Evolutionary conservation across 2,888 invertebrate species (phyloP), one percentile per base, ranked within the genome.

Genomic region (Cetonia aurata): DNA sequence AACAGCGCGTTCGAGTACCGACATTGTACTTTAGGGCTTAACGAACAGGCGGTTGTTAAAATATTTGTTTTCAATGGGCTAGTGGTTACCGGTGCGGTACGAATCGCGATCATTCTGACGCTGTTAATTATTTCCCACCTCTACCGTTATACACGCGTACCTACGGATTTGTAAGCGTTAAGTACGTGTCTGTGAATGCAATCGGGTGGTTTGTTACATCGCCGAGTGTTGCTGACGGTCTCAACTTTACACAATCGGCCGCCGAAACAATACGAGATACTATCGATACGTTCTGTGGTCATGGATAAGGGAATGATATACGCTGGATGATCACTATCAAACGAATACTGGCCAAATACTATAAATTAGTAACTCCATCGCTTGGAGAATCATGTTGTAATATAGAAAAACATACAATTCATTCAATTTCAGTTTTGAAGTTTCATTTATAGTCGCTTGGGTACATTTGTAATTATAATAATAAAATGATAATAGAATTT

Each of bases 1-100:
- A 62, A 62, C 62, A 62, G 48, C 37, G 10, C 60, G 77, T 80
- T 78, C 78, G 80, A 82, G 80, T 82, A 81, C 79, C 80, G 82
- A 81, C 81, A 82, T 82, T 76, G 78, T 74, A 77, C 77, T 76
- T 15, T 62, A 25, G 57, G 68, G 62, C 75, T 76, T 80, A 80
- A 79, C 79, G 80, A 81, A 80, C 77, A 69, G 79, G 79, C 79
- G 76, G 79, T 81, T 80, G 77, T 78, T 78, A 77, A 77, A 77
- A 77, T 76, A 76, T 75, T 78, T 77, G 77, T 77, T 77, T 77
- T 79, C 78, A 79, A 79, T 79, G 75, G 73, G 75, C 72, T 72
- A 53, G 55, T 31, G 50, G 48, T 76, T 74, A 74, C 75, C 75
- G 76, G 76, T 71, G 68, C 72, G 75, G 73, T 73, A 13, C 25